Base-by-base conservation (phyloP, 2,888 invertebrate genomes). In the Archaeoteleia sp. region DNA sequence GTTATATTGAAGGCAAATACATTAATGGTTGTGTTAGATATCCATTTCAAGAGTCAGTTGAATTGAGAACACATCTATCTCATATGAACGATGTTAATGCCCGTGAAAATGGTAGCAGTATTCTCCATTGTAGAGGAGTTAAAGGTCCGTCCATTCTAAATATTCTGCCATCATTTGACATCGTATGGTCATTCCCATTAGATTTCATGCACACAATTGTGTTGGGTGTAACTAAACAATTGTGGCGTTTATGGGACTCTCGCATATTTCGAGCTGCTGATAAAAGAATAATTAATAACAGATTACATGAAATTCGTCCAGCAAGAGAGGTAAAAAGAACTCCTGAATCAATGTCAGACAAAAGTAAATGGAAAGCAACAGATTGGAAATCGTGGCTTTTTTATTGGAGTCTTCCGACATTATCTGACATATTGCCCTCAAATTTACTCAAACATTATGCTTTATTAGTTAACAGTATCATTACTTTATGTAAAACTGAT, bases 371-470 rank as follows among this genome's bases (percentile, higher is more conserved):
- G 35, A 68, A 55, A 34, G 66, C 63, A n/a, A 30, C 60, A 1
- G 57, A 69, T 29, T 63, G 60, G 49, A 53, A 46, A 27, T 55
- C 42, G 1, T 71, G 66, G 60, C 32, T 69, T 4, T n/a, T 68
- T 12, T 48, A 34, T 40, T 68, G 34, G 9, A 69, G 63, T 15
- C 12, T 68, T 7, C 65, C 57, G 7, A 53, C 54, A 15, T 57
- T 55, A 13, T 10, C n/a, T 5, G 55, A 32, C 7, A 27, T 62
- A 29, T 32, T 70, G 1, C 15, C 29, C 6, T 2, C 29, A 15
- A 30, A 51, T 8, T 32, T 17, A 12, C 40, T 51, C 1, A 9
- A 57, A 4, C 49, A 55, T 7, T 62, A 53, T 12, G 8, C 35
- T 12, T 14, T 49, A 6, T 14, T 67, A 6, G 58, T 67, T 0